Evolutionary conservation across 2,888 invertebrate genomes (phyloP).

Genomic region (Malthinus flaveolus): DNA sequence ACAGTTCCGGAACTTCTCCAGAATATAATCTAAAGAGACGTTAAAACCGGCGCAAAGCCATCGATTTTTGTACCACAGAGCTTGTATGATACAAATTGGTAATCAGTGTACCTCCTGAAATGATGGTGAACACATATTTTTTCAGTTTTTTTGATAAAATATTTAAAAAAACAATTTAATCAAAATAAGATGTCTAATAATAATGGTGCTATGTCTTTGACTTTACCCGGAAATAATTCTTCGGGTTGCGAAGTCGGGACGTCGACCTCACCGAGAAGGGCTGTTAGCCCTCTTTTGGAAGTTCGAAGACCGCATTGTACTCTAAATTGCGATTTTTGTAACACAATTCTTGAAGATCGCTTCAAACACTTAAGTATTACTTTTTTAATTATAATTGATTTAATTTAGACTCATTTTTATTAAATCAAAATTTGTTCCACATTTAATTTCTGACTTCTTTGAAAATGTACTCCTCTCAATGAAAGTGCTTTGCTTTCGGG

Average conservation of each 20-base stretch:
- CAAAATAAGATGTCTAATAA: conserved; percentile 36
- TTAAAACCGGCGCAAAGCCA: conserved; percentile 46
- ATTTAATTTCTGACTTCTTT: too few species aligned
- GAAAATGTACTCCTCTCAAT: too few species aligned
- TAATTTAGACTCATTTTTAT: too few species aligned
- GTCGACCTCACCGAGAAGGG: conserved; percentile 66
- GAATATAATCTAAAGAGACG: conserved; percentile 32
- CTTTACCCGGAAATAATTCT: conserved; percentile 58
- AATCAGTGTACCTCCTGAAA: conserved; percentile 34
- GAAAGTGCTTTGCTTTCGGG: too few species aligned
- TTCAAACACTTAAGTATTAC: conserved; percentile 64
- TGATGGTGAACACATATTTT: conserved; percentile 18
- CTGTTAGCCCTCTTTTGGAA: conserved; percentile 71
- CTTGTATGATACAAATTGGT: conserved; percentile 33
- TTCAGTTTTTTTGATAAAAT: background rate
- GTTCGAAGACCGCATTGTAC: conserved; percentile 73
- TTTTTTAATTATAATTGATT: conserved; percentile 1
- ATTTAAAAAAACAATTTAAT: background rate
- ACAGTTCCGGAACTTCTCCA: conserved; percentile 15
- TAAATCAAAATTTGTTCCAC: too few species aligned
- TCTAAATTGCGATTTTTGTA: conserved; percentile 73
- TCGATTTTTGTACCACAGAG: conserved; percentile 42
- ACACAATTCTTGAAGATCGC: conserved; percentile 68
- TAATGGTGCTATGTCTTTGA: conserved; percentile 57
- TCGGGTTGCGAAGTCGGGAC: conserved; percentile 52